These are phyloP conservation scores for Caranx melampygus DNA, from an alignment of 2,113 vertebrate genomes.

Conservation along the genomic window DNA sequence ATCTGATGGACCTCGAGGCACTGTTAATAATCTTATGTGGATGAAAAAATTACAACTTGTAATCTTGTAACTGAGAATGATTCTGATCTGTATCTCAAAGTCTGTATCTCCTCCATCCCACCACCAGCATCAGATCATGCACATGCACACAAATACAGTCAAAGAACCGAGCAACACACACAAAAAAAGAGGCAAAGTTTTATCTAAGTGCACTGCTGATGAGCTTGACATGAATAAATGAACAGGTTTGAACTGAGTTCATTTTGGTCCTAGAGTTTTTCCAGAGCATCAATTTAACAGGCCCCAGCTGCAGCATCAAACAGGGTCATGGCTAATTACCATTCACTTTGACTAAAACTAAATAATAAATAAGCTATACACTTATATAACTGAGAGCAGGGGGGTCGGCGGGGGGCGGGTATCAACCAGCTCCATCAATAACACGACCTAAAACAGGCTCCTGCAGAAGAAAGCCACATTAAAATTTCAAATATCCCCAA, in stretches of 20 bases:
- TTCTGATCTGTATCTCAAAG: slow-evolving; percentile 43
- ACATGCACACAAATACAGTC: not conserved
- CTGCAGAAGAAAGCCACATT: slow-evolving; percentile 24
- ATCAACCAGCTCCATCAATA: slow-evolving; percentile 38
- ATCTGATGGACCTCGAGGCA: slow-evolving; percentile 61
- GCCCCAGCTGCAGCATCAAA: slow-evolving; percentile 74
- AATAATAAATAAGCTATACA: slow-evolving; percentile 72
- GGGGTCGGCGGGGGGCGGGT: not conserved
- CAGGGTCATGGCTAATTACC: slow-evolving; percentile 75
- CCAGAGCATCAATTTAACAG: slow-evolving; percentile 72
- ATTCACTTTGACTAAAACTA: slow-evolving; percentile 70
- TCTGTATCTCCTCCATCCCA: not conserved
- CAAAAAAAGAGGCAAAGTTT: slow-evolving; percentile 31
- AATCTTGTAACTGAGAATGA: slow-evolving; percentile 51
- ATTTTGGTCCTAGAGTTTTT: slow-evolving; percentile 65
- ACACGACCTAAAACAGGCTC: slow-evolving; percentile 24
- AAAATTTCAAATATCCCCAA: slow-evolving; percentile 12
- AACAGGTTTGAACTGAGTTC: slow-evolving; percentile 66
- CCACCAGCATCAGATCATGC: not conserved
- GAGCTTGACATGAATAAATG: slow-evolving; percentile 74
- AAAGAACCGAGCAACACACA: slow-evolving; percentile 8
- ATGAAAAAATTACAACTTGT: slow-evolving; percentile 40
- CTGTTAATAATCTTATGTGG: slow-evolving; percentile 45
- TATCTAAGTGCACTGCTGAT: slow-evolving; percentile 41
- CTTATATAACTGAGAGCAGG: slow-evolving; percentile 65